Percentiles rank a stretch among this genome's conserved stretches.
These are phyloP conservation scores for Dendrolimus houi DNA, from an alignment of 2,888 invertebrate species.

Conservation along the genomic window DNA sequence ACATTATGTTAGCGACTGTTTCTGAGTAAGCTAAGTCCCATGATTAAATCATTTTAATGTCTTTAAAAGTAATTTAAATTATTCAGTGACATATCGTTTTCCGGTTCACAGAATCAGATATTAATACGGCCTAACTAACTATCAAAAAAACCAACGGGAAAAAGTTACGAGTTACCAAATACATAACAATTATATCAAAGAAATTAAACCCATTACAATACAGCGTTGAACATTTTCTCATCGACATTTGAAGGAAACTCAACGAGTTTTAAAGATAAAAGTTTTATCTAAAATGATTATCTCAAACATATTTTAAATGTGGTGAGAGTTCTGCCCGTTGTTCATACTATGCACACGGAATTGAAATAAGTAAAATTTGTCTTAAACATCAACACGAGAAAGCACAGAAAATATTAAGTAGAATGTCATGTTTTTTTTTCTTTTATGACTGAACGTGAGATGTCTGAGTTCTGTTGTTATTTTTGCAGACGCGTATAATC, in stretches of 20 bases:
- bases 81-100: too few species aligned
- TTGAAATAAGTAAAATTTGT: background rate
- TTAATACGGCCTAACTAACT: too few species aligned
- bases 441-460: slow-evolving; percentile 43
- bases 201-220: background rate
- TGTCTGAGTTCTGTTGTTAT: too few species aligned
- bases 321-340: background rate
- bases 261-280: background rate
- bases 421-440: slow-evolving; percentile 13
- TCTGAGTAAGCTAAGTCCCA: too few species aligned
- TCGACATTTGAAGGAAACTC: background rate
- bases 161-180: background rate
- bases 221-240: background rate
- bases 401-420: slow-evolving; percentile 21
- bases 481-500: too few species aligned
- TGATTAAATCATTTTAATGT: too few species aligned
- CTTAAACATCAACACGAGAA: background rate
- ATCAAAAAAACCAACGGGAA: too few species aligned
- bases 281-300: background rate
- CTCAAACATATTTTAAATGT: background rate
- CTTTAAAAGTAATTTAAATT: too few species aligned
- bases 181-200: background rate
- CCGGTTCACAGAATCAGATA: too few species aligned
- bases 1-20: too few species aligned
- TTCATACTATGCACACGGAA: background rate